Evolutionary conservation across 2,797 vertebrate genomes (phyloP).

Genomic region (Enteromius trimaculatus): DNA sequence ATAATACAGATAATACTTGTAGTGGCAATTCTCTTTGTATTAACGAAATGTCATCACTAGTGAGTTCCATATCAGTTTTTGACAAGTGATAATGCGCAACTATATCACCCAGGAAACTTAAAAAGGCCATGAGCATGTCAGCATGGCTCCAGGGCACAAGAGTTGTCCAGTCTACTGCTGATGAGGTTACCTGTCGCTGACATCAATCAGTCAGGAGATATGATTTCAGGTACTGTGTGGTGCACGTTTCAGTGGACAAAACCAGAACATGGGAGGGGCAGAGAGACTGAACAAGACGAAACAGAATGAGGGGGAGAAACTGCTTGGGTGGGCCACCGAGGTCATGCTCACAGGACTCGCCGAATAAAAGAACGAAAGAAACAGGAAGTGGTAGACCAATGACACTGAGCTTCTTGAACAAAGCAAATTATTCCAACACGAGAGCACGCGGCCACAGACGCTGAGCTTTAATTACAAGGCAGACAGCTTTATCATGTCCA

Average conservation of each 20-base stretch:
- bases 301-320: constrained; percentile 57
- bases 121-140: not conserved
- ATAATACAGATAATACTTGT: not conserved
- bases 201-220: constrained; percentile 61
- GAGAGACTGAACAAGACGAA: constrained; percentile 53
- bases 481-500: constrained; percentile 65
- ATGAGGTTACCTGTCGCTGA: constrained; percentile 38
- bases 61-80: not conserved
- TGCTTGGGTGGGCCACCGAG: constrained; percentile 83
- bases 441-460: constrained; percentile 51
- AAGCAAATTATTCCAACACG: constrained; percentile 62
- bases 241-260: constrained; percentile 61
- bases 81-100: no score
- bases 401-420: constrained; percentile 66
- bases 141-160: not conserved
- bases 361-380: constrained; percentile 72
- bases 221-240: constrained; percentile 64
- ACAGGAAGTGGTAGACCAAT: constrained; percentile 77
- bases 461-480: constrained; percentile 61
- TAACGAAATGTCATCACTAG: not conserved
- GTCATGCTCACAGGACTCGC: constrained; percentile 71
- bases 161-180: not conserved
- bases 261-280: constrained; percentile 66
- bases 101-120: no score
- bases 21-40: not conserved